Evolutionary conservation across 2,888 invertebrate species (phyloP).

Genomic region (Silvanus unidentatus): DNA sequence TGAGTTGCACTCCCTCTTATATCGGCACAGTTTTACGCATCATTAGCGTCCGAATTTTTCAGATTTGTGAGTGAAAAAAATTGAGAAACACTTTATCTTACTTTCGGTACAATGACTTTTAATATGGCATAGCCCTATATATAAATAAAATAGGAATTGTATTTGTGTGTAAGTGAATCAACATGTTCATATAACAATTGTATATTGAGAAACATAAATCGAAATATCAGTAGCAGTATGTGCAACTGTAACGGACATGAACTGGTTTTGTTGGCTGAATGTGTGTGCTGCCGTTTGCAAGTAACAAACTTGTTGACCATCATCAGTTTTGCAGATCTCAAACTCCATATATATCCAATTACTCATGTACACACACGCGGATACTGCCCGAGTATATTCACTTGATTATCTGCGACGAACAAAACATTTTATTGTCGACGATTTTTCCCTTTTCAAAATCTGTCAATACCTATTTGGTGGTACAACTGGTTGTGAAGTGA

Average conservation of each 20-base stretch:
- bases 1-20: background rate
- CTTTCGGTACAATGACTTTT: conserved; percentile 38
- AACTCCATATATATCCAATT: conserved; percentile 18
- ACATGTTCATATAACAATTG: too few species aligned
- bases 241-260: conserved; percentile 24
- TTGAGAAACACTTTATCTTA: conserved; percentile 40
- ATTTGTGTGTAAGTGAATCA: conserved; percentile 1
- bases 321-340: conserved; percentile 4
- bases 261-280: background rate
- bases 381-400: background rate
- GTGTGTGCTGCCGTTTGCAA: conserved; percentile 6
- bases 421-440: too few species aligned
- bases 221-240: conserved; percentile 27
- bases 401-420: background rate
- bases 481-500: too few species aligned
- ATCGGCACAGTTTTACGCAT: conserved; percentile 28
- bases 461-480: too few species aligned
- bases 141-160: too few species aligned
- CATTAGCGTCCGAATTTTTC: conserved; percentile 31
- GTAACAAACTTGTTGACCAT: too few species aligned
- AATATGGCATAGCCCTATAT: conserved; percentile 32
- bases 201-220: conserved; percentile 26
- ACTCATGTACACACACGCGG: conserved; percentile 8
- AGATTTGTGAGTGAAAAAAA: conserved; percentile 27
- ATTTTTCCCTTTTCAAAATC: too few species aligned